Percentiles rank a stretch among this genome's conserved stretches.
These are phyloP conservation scores for Drosophila rellima DNA, from an alignment of 2,888 invertebrate genomes.

Conservation along the genomic window DNA sequence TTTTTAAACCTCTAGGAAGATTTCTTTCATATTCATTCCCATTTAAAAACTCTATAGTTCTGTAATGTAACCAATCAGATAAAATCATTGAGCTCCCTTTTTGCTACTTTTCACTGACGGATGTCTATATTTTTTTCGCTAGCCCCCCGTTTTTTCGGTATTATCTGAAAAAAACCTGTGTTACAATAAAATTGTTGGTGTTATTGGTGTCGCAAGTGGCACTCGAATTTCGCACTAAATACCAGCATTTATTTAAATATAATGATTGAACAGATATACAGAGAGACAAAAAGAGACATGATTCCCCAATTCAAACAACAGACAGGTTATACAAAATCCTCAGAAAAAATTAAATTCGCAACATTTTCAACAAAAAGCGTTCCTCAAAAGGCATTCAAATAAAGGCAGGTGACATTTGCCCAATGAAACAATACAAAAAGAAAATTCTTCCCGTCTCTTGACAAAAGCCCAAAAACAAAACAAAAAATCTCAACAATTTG, in stretches of 20 bases:
- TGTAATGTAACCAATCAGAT: not conserved
- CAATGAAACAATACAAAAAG: constrained; percentile 49
- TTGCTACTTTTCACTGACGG: not conserved
- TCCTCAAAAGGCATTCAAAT: constrained; percentile 58
- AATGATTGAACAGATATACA: constrained; percentile 6
- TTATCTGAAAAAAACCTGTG: constrained; percentile 4
- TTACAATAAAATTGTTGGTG: constrained; percentile 31
- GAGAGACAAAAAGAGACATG: constrained; percentile 15
- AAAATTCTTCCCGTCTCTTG: constrained; percentile 20
- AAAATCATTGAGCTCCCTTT: not conserved
- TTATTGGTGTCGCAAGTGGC: constrained; percentile 24
- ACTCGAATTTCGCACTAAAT: constrained; percentile 30
- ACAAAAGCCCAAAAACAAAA: constrained; percentile 3
- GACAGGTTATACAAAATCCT: constrained; percentile 25
- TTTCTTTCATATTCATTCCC: no score
- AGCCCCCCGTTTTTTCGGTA: not conserved
- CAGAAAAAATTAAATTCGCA: constrained; percentile 58
- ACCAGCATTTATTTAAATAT: constrained; percentile 36
- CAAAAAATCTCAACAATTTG: constrained; percentile 24
- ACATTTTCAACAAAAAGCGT: constrained; percentile 32
- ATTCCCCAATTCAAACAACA: constrained; percentile 34
- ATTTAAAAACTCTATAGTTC: not conserved
- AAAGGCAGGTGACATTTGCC: constrained; percentile 71
- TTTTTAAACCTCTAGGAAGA: not conserved
- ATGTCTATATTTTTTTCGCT: not conserved